A percentile compares a stretch with the other conserved stretches of the same genome.
Conservation (phyloP, 2,797 vertebrate genomes). For the Gorsachius magnificus region DNA sequence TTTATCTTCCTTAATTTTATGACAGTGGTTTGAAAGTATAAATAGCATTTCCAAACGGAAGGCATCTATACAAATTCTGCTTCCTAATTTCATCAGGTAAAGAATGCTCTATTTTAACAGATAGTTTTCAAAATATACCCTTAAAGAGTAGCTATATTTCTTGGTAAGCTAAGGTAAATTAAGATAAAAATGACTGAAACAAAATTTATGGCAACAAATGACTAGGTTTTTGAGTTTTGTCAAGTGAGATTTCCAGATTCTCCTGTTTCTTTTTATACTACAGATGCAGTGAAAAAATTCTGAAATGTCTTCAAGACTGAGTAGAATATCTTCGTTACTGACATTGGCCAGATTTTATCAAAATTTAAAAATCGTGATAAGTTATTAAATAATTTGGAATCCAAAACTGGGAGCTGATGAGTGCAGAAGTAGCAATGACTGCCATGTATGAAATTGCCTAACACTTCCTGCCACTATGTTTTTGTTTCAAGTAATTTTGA, state of each 20-base stretch:
- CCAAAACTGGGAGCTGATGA: not conserved
- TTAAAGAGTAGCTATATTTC: not conserved
- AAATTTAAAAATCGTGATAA: not conserved
- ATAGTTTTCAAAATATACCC: not conserved
- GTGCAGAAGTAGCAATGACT: not conserved
- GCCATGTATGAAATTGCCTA: not conserved
- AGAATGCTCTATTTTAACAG: not conserved
- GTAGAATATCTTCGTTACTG: not conserved
- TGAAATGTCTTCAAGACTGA: not conserved
- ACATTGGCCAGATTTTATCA: not conserved
- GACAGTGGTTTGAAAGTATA: not conserved
- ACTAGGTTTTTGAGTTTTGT: not conserved
- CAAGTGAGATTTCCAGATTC: not conserved
- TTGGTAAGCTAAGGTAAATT: not conserved
- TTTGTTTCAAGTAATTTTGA: not conserved
- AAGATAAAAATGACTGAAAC: not conserved
- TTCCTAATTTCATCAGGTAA: not conserved
- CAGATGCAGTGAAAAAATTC: not conserved
- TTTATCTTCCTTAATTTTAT: not conserved
- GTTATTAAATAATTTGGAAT: not conserved
- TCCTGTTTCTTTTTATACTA: not conserved
- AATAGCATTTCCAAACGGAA: not conserved
- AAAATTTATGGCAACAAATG: not conserved
- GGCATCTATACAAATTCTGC: not conserved
- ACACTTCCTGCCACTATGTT: fast-evolving